Evolutionary conservation across 2,797 vertebrate genomes (phyloP), one percentile per base, ranked within the genome.

Genomic region (Picus viridis): DNA sequence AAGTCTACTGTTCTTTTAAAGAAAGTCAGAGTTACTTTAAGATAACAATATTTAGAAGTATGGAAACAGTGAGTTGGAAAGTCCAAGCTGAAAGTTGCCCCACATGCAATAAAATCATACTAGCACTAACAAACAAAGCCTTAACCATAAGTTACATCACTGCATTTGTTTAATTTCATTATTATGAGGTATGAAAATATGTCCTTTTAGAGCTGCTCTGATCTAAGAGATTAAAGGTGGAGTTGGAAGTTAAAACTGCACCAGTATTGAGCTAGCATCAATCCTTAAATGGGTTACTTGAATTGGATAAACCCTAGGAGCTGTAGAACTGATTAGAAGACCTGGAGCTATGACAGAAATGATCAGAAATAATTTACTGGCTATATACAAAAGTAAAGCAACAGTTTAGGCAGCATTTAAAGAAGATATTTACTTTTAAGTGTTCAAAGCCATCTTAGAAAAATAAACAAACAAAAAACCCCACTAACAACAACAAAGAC

Each of bases 181-280:
- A 72, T 47, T 81, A 75, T 49, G 56, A 89, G 24, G 11, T 69
- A 89, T 39, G 65, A 85, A 87, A 89, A 75, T 32, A 74, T 72
- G 62, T 56, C 74, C 84, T 90, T 90, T 92, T 79, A 86, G 45
- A 74, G 51, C 23, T 73, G 45, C 89, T 89, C 94, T 90, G 81
- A 90, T 87, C 87, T 78, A 69, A 69, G 16, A 69, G 67, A 83
- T 78, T 47, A 92, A 94, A 96, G 32, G 45, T 93, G 14, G 34
- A 89, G 26, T 12, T 74, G 29, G 29, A 90, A 85, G 39, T 65
- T 87, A 83, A 87, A 92, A 67, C 9, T 86, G 47, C 59, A 77
- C 30, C 20, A 71, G 10, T 69, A 69, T 6, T 83, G 76, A 89
- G 81, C 36, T 32, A 78, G 30, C 47, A 81, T 43, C 39, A 57